Evolutionary conservation across 2,888 invertebrate species (phyloP), one percentile per base, ranked within the genome.

Genomic region (Lasioglossum morio): DNA sequence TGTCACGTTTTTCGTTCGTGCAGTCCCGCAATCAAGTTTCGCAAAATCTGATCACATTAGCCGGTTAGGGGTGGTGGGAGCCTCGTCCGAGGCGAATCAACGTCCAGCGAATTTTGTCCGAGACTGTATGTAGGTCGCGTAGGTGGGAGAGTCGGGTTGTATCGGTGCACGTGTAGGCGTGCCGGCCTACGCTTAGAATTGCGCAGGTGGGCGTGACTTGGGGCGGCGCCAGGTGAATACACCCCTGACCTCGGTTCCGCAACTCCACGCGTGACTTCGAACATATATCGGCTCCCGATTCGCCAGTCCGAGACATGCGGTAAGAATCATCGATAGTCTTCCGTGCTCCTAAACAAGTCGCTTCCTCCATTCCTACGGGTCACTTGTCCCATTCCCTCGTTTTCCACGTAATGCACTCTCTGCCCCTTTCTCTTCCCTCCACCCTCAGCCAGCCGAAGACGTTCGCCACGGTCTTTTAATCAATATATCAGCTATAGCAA

Each of bases 171-270:
- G 90, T 93, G 94, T 94, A 95, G 95, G 95, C 94, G 94, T 93
- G 91, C 87, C 94, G 92, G 88, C 77, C 85, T 88, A 84, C 86
- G 88, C 81, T 88, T 76, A 89, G 92, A 92, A 93, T 93, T 92
- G 94, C 93, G 93, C 94, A 94, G 94, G 94, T 95, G 93, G 95
- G 95, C 95, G 95, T 95, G 94, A 93, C 95, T 92, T 93, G 92
- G 95, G 95, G 95, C 94, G 95, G 94, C 87, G 93, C 94, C 94
- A 94, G 94, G 94, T 94, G 93, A 93, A 91, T 92, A 91, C 90
- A 93, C 93, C 93, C 91, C 93, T 93, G 93, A 93, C 93, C 94
- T 92, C 91, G 85, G 60, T 85, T 63, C 72, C 74, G 81, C 86
- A 79, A 82, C 77, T 81, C 77, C 89, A 91, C 90, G 92, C 91